Conservation (phyloP, 2,797 vertebrate genomes). For the Decapterus maruadsi region DNA sequence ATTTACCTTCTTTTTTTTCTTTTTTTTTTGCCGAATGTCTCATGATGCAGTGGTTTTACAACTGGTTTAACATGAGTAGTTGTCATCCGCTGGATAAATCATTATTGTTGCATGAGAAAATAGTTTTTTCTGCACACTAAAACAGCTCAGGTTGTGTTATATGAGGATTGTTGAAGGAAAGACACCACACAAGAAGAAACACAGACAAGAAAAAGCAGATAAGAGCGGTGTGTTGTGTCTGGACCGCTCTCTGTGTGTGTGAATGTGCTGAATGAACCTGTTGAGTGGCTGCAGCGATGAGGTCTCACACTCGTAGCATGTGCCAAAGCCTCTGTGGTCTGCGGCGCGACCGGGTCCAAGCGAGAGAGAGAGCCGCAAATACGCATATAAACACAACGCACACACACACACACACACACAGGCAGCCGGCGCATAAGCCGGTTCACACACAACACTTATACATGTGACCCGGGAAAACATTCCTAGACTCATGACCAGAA, state of each 20-base stretch:
- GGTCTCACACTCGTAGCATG: background rate
- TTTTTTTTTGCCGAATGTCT: background rate
- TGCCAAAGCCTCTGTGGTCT: background rate
- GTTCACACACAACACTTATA: conserved; percentile 45
- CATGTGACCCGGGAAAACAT: conserved; percentile 77
- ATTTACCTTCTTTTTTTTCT: background rate
- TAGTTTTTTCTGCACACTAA: background rate
- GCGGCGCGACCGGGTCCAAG: background rate
- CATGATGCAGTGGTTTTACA: background rate
- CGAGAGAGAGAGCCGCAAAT: conserved; percentile 29
- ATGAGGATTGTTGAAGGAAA: background rate
- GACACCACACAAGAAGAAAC: background rate
- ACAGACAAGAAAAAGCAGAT: background rate
- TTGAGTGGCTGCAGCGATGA: conserved; percentile 42
- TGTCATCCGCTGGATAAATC: background rate
- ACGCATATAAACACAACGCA: conserved; percentile 45
- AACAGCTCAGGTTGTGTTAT: background rate
- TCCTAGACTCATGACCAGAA: conserved; percentile 73
- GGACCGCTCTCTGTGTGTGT: background rate
- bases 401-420: too few species aligned
- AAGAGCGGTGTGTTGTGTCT: background rate
- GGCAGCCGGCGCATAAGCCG: conserved; percentile 42
- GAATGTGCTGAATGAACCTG: conserved; percentile 52
- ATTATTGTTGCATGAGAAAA: background rate
- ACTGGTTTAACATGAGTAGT: background rate